Evolutionary conservation across 2,888 invertebrate species (phyloP).

Genomic region (Ecliptopera silaceata): DNA sequence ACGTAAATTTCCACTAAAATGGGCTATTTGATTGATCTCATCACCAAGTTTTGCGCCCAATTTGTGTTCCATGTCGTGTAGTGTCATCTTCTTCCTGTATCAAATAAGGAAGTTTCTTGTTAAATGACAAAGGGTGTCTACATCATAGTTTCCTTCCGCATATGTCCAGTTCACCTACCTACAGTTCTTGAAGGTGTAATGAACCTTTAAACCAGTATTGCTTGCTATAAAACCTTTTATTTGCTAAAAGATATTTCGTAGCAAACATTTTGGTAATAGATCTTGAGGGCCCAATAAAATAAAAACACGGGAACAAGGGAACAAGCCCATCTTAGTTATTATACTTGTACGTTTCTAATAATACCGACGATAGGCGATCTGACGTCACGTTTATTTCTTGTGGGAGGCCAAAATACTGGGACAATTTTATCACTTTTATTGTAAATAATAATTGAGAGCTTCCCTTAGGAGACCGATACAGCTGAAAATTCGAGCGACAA

Average conservation of each 20-base stretch:
- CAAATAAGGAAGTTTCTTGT: constrained; percentile 19
- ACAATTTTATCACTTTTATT: not conserved
- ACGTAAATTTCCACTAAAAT: too few relatives aligned
- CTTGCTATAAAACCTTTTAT: not conserved
- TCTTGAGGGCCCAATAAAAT: not conserved
- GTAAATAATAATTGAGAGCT: not conserved
- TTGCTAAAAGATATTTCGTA: not conserved
- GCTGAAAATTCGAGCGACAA: not conserved
- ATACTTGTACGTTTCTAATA: not conserved
- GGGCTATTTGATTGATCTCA: too few relatives aligned
- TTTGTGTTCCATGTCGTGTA: not conserved
- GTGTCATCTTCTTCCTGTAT: constrained; percentile 10
- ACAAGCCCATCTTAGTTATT: not conserved
- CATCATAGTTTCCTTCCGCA: constrained; percentile 17
- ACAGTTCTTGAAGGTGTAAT: constrained; percentile 11
- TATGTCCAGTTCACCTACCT: constrained; percentile 14
- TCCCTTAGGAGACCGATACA: not conserved
- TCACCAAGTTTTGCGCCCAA: too few relatives aligned
- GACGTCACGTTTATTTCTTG: not conserved
- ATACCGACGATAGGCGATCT: not conserved
- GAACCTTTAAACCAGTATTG: constrained; percentile 13
- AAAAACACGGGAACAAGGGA: not conserved
- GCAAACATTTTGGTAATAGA: not conserved
- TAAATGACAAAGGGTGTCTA: constrained; percentile 12
- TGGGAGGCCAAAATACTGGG: not conserved